Conservation (phyloP, 2,888 invertebrate species). For the Chymomyza procnemis region DNA sequence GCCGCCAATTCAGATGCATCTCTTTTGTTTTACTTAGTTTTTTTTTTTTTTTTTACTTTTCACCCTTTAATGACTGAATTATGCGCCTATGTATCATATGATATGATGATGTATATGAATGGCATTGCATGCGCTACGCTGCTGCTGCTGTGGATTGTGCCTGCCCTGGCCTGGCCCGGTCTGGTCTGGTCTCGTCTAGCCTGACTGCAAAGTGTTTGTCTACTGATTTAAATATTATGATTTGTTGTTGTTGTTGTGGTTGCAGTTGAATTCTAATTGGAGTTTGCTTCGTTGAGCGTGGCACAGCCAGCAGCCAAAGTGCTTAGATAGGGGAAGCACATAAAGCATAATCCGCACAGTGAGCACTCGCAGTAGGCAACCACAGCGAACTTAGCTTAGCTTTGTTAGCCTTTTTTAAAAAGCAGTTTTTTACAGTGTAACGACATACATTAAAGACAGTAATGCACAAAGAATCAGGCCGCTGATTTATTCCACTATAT, state of each 20-base stretch:
- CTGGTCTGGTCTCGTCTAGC: no score
- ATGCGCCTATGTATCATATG: conserved; percentile 3
- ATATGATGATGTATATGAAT: conserved; percentile 13
- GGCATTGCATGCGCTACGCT: no score
- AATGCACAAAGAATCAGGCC: no score
- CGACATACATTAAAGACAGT: no score
- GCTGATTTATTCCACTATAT: no score
- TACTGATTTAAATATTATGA: conserved; percentile 44
- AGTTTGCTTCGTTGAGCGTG: conserved; percentile 4
- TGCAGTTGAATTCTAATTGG: conserved; percentile 49
- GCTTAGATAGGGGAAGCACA: not conserved
- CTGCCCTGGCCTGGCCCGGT: not conserved
- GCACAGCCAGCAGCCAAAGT: not conserved
- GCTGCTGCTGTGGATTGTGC: not conserved
- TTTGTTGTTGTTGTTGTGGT: conserved; percentile 29
- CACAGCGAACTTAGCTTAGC: no score
- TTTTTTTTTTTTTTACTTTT: conserved; percentile 3
- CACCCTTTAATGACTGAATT: conserved; percentile 48
- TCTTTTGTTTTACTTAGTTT: conserved; percentile 13
- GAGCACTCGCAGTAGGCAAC: not conserved
- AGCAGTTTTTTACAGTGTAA: no score
- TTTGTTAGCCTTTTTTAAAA: no score
- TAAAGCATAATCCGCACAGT: not conserved
- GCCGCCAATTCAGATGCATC: conserved; percentile 16
- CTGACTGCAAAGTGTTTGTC: conserved; percentile 27